Percentiles rank a stretch among this genome's conserved stretches.
Conservation (phyloP, 1,140 invertebrate genomes). For the Drosophila erecta region DNA sequence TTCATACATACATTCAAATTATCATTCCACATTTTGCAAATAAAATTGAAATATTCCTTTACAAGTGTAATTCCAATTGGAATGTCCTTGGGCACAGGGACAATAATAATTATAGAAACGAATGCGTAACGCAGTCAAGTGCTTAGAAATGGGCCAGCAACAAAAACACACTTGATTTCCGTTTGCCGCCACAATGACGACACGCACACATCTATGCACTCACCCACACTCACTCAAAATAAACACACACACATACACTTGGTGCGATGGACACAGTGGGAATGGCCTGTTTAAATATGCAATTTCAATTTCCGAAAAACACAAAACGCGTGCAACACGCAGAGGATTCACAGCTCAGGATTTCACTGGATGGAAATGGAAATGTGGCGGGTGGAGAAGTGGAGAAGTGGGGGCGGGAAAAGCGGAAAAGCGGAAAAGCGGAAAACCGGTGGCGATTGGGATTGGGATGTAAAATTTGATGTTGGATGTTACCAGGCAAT, state of each 20-base stretch:
- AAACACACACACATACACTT: background rate
- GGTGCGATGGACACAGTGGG: conserved; percentile 36
- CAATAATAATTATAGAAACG: conserved; percentile 52
- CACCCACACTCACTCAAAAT: background rate
- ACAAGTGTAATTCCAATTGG: conserved; percentile 6
- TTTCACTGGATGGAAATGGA: conserved; percentile 15
- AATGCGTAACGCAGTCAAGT: conserved; percentile 45
- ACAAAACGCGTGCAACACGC: conserved; percentile 70
- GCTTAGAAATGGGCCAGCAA: conserved; percentile 48
- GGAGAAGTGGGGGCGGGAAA: too few relatives aligned
- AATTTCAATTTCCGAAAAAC: conserved; percentile 83
- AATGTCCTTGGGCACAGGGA: conserved; percentile 29
- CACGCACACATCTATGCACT: conserved; percentile 11
- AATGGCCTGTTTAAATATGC: conserved; percentile 78
- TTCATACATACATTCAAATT: too few relatives aligned
- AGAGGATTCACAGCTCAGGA: conserved; percentile 48
- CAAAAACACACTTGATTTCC: conserved; percentile 64
- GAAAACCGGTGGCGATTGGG: conserved; percentile 20
- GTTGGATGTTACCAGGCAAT: conserved; percentile 55
- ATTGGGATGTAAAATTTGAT: conserved; percentile 60
- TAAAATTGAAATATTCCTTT: too few relatives aligned
- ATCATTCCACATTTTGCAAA: background rate
- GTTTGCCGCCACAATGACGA: conserved; percentile 41
- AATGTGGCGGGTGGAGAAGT: background rate
- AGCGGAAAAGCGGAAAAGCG: conserved; percentile 6